Percentiles rank a stretch among this genome's conserved stretches.
These are phyloP conservation scores for Nannospalax galili DNA, from an alignment of 2,113 vertebrate genomes.

Conservation along the genomic window DNA sequence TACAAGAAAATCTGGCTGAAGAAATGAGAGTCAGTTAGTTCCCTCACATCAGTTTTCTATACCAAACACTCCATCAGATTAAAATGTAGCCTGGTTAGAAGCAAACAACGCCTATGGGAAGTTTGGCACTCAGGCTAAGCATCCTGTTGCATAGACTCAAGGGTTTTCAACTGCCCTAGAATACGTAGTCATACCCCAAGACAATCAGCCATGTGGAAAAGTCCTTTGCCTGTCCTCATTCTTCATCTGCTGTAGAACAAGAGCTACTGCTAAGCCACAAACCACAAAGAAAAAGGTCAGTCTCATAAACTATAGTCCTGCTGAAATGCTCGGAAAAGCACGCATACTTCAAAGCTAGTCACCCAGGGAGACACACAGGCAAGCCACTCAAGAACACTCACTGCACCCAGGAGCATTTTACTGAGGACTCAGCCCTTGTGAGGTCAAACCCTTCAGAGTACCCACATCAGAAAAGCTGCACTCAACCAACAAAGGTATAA, in stretches of 20 bases:
- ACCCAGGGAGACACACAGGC: not conserved
- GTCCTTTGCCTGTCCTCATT: slow-evolving; percentile 62
- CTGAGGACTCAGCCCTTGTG: not conserved
- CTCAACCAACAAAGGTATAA: slow-evolving; percentile 38
- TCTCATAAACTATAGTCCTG: slow-evolving; percentile 59
- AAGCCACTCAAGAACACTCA: slow-evolving; percentile 40
- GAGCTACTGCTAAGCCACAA: slow-evolving; percentile 69
- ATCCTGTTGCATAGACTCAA: not conserved
- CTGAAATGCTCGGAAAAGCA: slow-evolving; percentile 46
- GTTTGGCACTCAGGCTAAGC: not conserved
- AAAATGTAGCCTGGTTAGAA: not conserved
- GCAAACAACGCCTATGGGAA: not conserved
- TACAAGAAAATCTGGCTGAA: not conserved
- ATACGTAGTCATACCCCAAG: not conserved
- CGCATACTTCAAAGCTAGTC: slow-evolving; percentile 38
- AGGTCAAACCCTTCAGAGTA: slow-evolving; percentile 40
- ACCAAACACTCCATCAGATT: not conserved
- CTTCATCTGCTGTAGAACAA: slow-evolving; percentile 43
- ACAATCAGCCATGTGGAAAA: not conserved
- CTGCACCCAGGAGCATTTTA: slow-evolving; percentile 14
- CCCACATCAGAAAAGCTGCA: slow-evolving; percentile 50
- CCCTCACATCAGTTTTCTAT: not conserved
- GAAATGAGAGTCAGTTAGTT: not conserved
- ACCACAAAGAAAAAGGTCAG: slow-evolving; percentile 80
- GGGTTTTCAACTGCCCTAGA: not conserved